Base-by-base conservation (phyloP, 2,797 vertebrate species). In the Neoniphon sammara region DNA sequence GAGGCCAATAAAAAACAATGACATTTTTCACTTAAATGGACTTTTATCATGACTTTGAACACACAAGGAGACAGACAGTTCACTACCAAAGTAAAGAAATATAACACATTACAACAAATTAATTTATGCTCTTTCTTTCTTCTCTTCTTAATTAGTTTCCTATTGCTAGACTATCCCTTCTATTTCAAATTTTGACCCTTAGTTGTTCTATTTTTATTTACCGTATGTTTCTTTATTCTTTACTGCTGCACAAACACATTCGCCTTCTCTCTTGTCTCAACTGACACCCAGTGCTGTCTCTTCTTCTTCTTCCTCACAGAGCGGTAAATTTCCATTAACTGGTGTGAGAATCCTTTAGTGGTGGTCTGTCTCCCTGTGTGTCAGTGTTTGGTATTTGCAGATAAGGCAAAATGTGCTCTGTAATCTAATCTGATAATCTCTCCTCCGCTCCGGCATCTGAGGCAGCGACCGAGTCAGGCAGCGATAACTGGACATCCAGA, bases 381-480 rank as follows among this genome's bases (percentile, higher is more conserved):
- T 86, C 77, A 81, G 78, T 89, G 86, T 89, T 88, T 85, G 89
- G 90, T 82, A 86, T 86, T 81, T 49, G 10, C 52, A 83, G 89
- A 90, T 91, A 88, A 87, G 71, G 73, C 59, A 52, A 25, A 71
- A 59, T 36, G 63, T 36, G 76, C 70, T 75, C 66, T 80, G 67
- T 82, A 68, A 91, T 92, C 91, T 92, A 75, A 90, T 91, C 90
- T 84, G 89, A 90, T 90, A n/a, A 44, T 88, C 85, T 78, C 23
- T 1, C 62, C 75, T 68, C 55, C 0, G 52, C 73, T 14, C 70
- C 0, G 49, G 74, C 79, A 72, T 82, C 78, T 83, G 63, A 14
- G 68, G 87, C 79, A 83, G 60, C 55, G 61, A 85, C 83, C 66
- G 20, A 87, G 88, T 77, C 75, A 18, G 78, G 77, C 67, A 90